Percentiles rank a stretch among this genome's conserved stretches.
Conservation (phyloP, 1,140 invertebrate genomes). For the Tenebrio molitor region DNA sequence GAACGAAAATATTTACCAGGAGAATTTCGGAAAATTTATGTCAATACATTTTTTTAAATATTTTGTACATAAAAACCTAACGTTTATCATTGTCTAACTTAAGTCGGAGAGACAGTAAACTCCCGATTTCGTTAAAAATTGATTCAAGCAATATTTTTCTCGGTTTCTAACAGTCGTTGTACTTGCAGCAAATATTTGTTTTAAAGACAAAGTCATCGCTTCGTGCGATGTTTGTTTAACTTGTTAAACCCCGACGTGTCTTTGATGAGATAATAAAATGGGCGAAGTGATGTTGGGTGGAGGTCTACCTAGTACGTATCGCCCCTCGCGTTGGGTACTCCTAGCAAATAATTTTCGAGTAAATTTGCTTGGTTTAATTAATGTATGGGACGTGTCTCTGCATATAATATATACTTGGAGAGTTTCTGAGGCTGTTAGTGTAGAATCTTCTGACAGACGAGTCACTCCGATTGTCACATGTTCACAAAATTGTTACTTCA, state of each 20-base stretch:
- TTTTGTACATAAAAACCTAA: no score
- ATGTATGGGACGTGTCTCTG: constrained; percentile 32
- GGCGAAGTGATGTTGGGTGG: neutral
- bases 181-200: neutral
- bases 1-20: no score
- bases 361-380: constrained; percentile 35
- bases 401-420: constrained; percentile 15
- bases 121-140: neutral
- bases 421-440: constrained; percentile 2
- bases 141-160: neutral
- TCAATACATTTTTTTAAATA: no score
- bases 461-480: constrained; percentile 8
- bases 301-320: neutral
- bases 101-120: no score
- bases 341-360: constrained; percentile 19
- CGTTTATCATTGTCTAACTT: no score
- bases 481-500: neutral
- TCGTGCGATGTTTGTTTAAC: constrained; percentile 1
- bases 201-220: constrained; percentile 3
- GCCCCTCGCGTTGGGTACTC: neutral
- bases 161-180: neutral
- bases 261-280: constrained; percentile 18
- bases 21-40: no score
- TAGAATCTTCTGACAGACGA: constrained; percentile 8
- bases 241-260: constrained; percentile 1